phyloP scores from a whole-genome alignment of 2,888 invertebrate species.

The Drosophila phalerata region DNA sequence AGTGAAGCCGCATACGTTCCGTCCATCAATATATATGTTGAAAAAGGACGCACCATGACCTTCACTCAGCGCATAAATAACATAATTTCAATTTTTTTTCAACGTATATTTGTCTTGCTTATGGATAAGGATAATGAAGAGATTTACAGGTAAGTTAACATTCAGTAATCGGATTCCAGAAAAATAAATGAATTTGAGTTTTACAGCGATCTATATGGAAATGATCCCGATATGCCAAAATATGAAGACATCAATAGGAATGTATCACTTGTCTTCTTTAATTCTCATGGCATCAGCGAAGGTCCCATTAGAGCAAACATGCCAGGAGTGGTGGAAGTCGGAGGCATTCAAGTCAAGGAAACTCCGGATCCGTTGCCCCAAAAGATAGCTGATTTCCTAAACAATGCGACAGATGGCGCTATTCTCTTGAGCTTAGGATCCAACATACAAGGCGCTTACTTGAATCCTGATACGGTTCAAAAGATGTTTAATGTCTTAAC shows the following conservation, averaged over 20 bases:
- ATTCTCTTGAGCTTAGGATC: conserved; percentile 86
- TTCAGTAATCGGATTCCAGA: no score
- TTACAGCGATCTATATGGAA: conserved; percentile 40
- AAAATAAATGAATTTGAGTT: no score
- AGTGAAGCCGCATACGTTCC: conserved; percentile 72
- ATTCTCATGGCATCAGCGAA: conserved; percentile 75
- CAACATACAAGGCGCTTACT: conserved; percentile 76
- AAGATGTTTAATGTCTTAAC: conserved; percentile 87
- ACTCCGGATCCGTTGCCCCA: conserved; percentile 78
- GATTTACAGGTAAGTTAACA: conserved; percentile 53
- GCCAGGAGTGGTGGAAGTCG: conserved; percentile 81
- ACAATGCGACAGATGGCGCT: conserved; percentile 84
- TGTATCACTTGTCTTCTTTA: conserved; percentile 79
- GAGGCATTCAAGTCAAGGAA: conserved; percentile 84
- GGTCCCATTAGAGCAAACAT: conserved; percentile 80
- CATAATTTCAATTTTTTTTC: conserved; percentile 2
- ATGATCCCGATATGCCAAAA: conserved; percentile 65
- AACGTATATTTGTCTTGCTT: not conserved
- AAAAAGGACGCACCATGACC: conserved; percentile 38
- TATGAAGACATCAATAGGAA: conserved; percentile 77
- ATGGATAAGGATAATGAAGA: conserved; percentile 26
- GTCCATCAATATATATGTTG: not conserved
- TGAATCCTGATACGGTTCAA: conserved; percentile 86
- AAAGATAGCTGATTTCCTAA: conserved; percentile 80
- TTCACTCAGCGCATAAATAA: conserved; percentile 68